phyloP scores from a whole-genome alignment of 2,113 vertebrate species.

The Paramisgurnus dabryanus region DNA sequence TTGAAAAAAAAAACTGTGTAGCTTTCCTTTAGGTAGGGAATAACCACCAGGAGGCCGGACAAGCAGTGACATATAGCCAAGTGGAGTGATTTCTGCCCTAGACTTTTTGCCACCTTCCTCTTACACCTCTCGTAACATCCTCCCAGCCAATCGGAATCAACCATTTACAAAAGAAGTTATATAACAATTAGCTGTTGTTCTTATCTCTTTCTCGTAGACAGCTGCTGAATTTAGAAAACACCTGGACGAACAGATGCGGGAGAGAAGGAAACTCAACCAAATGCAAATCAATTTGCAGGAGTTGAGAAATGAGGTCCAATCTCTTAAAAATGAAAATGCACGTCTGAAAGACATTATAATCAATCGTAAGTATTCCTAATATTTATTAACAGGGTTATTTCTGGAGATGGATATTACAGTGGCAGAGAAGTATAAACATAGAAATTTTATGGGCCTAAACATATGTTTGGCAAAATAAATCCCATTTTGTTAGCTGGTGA shows the following conservation, averaged over 20 bases:
- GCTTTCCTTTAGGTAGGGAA: background rate
- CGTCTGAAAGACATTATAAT: slow-evolving; percentile 10
- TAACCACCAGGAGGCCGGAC: slow-evolving; percentile 1
- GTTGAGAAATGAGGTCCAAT: slow-evolving; percentile 7
- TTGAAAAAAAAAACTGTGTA: background rate
- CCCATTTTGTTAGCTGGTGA: background rate
- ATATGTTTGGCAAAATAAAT: too few relatives aligned
- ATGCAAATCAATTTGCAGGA: slow-evolving; percentile 13
- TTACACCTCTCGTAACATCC: background rate
- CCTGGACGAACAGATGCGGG: background rate
- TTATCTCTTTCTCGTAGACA: slow-evolving; percentile 5
- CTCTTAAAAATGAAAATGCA: slow-evolving; percentile 1
- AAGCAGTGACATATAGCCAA: slow-evolving; percentile 1
- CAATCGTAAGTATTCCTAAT: slow-evolving; percentile 4
- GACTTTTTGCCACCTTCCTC: background rate
- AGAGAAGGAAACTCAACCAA: slow-evolving; percentile 3
- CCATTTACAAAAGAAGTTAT: background rate
- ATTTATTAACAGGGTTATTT: slow-evolving; percentile 5
- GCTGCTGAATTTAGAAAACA: slow-evolving; percentile 14
- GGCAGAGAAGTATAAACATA: slow-evolving; percentile 11
- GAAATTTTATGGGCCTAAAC: background rate
- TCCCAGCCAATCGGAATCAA: background rate
- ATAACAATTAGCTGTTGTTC: slow-evolving; percentile 11
- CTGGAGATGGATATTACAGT: slow-evolving; percentile 3
- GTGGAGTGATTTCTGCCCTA: slow-evolving; percentile 6